Evolutionary conservation across 1,140 invertebrate genomes (phyloP).

Genomic region (Macrostomum lignano): DNA sequence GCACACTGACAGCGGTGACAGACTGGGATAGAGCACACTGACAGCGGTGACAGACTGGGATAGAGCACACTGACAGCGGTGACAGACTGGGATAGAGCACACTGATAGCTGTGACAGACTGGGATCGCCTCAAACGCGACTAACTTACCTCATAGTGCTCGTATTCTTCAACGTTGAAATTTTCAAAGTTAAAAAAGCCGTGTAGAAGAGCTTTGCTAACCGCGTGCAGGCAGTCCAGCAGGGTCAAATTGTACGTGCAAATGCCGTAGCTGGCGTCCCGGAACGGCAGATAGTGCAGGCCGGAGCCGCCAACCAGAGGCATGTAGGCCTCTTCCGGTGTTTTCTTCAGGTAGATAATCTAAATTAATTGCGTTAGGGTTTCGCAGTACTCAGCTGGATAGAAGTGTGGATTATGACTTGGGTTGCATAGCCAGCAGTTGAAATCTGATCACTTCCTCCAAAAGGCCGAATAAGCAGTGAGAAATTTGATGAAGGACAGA

Average conservation of each 20-base stretch:
- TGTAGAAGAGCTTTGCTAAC: slow-evolving; percentile 43
- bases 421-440: too few relatives aligned
- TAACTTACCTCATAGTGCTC: slow-evolving; percentile 4
- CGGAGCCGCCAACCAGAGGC: slow-evolving; percentile 40
- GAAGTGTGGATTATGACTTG: too few relatives aligned
- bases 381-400: not conserved
- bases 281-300: slow-evolving; percentile 39
- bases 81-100: too few relatives aligned
- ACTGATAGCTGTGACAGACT: too few relatives aligned
- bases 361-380: slow-evolving; percentile 13
- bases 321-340: slow-evolving; percentile 52
- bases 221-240: slow-evolving; percentile 61
- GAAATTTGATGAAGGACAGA: slow-evolving; percentile 5
- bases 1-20: too few relatives aligned
- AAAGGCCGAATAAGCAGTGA: not conserved
- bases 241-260: slow-evolving; percentile 47
- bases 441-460: too few relatives aligned
- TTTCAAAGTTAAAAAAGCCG: not conserved
- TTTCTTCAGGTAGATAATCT: slow-evolving; percentile 66
- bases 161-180: not conserved
- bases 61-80: too few relatives aligned
- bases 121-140: too few relatives aligned
- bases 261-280: slow-evolving; percentile 61
- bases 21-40: too few relatives aligned
- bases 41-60: too few relatives aligned